These are phyloP conservation scores for Clarias magur DNA, from an alignment of 2,113 vertebrate genomes.

Conservation along the genomic window DNA sequence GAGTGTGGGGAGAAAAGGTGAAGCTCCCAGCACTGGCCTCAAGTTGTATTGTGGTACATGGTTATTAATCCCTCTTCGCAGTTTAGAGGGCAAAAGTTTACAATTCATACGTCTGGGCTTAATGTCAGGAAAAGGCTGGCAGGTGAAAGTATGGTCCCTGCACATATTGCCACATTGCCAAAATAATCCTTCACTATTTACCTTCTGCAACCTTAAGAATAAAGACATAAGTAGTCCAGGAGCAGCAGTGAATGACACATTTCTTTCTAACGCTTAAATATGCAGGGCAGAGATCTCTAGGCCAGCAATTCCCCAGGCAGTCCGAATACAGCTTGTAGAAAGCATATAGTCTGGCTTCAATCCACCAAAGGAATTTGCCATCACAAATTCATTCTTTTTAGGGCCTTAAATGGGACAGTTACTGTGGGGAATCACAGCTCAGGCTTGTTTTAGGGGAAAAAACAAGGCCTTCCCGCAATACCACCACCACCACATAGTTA, in stretches of 20 bases:
- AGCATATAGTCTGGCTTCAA: conserved; percentile 3
- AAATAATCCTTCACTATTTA: conserved; percentile 25
- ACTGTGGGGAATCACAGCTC: conserved; percentile 3
- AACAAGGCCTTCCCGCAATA: neutral
- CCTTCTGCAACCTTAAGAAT: neutral
- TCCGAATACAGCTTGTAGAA: conserved; percentile 13
- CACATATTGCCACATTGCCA: neutral
- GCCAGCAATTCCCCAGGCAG: conserved; percentile 10
- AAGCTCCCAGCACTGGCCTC: conserved; percentile 12
- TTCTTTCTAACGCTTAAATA: conserved; percentile 18
- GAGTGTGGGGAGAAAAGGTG: conserved; percentile 26
- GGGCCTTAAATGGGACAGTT: conserved; percentile 23
- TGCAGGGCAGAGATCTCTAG: conserved; percentile 5
- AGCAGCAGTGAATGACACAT: conserved; percentile 14
- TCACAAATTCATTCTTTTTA: conserved; percentile 16
- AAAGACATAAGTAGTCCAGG: conserved; percentile 18
- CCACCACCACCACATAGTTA: neutral
- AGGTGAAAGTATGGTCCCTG: neutral
- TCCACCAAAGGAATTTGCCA: conserved; percentile 2
- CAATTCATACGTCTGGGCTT: neutral
- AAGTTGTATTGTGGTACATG: conserved; percentile 4
- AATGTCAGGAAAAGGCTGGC: neutral
- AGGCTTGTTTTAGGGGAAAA: neutral
- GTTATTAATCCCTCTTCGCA: conserved; percentile 20
- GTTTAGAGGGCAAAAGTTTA: conserved; percentile 23